Conservation (phyloP, 2,888 invertebrate genomes). For the Charanyca ferruginea region DNA sequence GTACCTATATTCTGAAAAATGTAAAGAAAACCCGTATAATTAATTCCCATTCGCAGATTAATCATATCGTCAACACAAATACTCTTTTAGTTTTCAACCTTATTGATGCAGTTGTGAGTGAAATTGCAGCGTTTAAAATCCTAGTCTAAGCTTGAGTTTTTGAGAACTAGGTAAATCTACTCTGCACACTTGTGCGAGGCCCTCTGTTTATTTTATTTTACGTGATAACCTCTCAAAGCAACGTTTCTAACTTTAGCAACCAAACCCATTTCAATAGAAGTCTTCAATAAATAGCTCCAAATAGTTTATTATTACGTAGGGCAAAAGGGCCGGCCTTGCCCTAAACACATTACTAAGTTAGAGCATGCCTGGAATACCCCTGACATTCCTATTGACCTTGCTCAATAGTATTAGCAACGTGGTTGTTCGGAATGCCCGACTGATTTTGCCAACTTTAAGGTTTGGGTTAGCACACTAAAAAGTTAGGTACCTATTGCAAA, state of each 20-base stretch:
- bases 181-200: background rate
- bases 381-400: constrained; percentile 30
- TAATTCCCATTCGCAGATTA: too few species aligned
- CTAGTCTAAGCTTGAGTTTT: too few species aligned
- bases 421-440: background rate
- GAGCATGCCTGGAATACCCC: constrained; percentile 32
- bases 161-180: too few species aligned
- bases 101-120: too few species aligned
- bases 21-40: too few species aligned
- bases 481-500: background rate
- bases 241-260: background rate
- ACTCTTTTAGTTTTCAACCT: too few species aligned
- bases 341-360: constrained; percentile 42
- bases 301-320: constrained; percentile 24
- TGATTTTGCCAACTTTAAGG: constrained; percentile 1
- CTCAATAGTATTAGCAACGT: constrained; percentile 9
- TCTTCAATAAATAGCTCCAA: constrained; percentile 25
- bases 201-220: background rate
- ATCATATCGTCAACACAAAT: too few species aligned
- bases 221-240: background rate
- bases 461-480: background rate
- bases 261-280: constrained; percentile 24
- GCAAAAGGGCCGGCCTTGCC: constrained; percentile 18
- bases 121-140: too few species aligned
- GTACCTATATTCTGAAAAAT: too few species aligned